Conservation (phyloP, 2,888 invertebrate genomes). For the Neoascia interrupta region DNA sequence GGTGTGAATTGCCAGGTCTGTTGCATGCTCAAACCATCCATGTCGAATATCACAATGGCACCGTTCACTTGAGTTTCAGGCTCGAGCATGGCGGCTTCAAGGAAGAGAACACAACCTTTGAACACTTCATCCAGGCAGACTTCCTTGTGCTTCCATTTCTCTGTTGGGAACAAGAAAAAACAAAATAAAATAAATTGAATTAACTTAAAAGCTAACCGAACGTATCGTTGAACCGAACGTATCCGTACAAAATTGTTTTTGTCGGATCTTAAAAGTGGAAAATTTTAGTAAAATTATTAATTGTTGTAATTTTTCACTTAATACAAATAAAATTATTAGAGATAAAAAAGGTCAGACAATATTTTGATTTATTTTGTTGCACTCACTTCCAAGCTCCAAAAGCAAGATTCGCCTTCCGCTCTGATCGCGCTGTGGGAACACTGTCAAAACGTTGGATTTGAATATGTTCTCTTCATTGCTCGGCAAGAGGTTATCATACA, state of each 20-base stretch:
- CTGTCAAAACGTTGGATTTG: conserved; percentile 88
- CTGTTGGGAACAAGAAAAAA: conserved; percentile 78
- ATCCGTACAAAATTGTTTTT: too few relatives aligned
- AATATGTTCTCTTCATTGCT: conserved; percentile 89
- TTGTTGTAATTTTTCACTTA: too few relatives aligned
- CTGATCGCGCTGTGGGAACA: conserved; percentile 89
- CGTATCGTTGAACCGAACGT: too few relatives aligned
- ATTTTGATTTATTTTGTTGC: conserved; percentile 48
- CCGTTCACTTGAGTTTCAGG: conserved; percentile 88
- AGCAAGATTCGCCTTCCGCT: conserved; percentile 88
- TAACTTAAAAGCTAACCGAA: too few relatives aligned
- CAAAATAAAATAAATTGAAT: too few relatives aligned
- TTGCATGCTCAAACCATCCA: conserved; percentile 89
- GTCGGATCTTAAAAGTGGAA: too few relatives aligned
- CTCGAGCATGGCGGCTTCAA: conserved; percentile 91
- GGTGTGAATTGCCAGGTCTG: conserved; percentile 94
- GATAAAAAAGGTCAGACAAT: too few relatives aligned
- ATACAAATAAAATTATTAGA: too few relatives aligned
- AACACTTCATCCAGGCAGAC: conserved; percentile 89
- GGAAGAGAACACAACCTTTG: conserved; percentile 89
- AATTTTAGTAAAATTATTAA: too few relatives aligned
- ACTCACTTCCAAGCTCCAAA: conserved; percentile 90
- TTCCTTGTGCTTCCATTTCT: conserved; percentile 91
- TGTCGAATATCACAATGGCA: conserved; percentile 90
- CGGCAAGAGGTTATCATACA: conserved; percentile 86